These are phyloP conservation scores for Atherinomorus stipes DNA, from an alignment of 2,113 vertebrate genomes.

Conservation along the genomic window DNA sequence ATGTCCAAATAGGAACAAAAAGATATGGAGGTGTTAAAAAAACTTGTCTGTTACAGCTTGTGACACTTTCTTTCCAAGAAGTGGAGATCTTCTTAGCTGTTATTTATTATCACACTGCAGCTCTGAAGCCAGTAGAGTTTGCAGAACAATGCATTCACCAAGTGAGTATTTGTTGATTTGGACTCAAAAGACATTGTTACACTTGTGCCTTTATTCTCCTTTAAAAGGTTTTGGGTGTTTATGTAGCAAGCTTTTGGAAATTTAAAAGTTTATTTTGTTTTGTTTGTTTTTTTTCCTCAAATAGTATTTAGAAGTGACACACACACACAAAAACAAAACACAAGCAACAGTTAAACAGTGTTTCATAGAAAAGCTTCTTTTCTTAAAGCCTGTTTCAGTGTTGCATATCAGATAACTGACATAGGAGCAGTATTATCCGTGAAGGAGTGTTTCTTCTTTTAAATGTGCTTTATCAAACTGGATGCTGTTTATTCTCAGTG, in stretches of 20 bases:
- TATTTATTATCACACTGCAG: constrained; percentile 41
- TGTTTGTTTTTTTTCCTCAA: constrained; percentile 5
- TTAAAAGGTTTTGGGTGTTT: constrained; percentile 36
- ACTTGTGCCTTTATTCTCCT: constrained; percentile 62
- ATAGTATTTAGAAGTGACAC: constrained; percentile 36
- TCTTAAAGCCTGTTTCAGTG: constrained; percentile 23
- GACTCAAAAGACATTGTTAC: constrained; percentile 38
- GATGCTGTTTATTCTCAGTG: constrained; percentile 30
- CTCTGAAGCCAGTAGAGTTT: constrained; percentile 9
- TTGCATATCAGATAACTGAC: constrained; percentile 31
- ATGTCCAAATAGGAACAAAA: constrained; percentile 12
- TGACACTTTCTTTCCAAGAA: constrained; percentile 9
- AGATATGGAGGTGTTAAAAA: constrained; percentile 11
- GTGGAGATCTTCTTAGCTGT: constrained; percentile 17
- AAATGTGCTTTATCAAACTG: neutral
- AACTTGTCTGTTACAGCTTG: constrained; percentile 9
- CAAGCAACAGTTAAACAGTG: constrained; percentile 26
- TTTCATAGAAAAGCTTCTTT: constrained; percentile 10
- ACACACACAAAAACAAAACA: neutral
- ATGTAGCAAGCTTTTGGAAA: constrained; percentile 32
- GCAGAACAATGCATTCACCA: constrained; percentile 1
- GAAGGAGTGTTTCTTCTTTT: neutral
- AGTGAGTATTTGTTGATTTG: neutral
- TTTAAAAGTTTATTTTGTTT: neutral
- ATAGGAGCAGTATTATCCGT: constrained; percentile 18